Evolutionary conservation across 1,140 invertebrate species (phyloP).

Genomic region (Lutraria rhynchaena): DNA sequence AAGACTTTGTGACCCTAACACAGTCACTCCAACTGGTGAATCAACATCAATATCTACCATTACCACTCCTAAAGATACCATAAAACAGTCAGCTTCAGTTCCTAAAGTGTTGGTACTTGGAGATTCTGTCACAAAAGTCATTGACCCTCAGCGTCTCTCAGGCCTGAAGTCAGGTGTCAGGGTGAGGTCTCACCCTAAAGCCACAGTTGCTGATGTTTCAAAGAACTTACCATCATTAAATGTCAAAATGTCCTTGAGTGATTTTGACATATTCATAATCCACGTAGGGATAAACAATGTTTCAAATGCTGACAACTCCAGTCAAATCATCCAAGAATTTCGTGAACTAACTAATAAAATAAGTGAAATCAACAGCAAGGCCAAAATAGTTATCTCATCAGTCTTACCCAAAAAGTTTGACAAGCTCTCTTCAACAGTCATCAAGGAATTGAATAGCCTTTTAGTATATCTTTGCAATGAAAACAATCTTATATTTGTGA

Average conservation of each 20-base stretch:
- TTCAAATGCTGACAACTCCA: not conserved
- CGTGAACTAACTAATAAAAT: not conserved
- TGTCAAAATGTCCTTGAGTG: not conserved
- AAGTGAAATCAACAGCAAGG: not conserved
- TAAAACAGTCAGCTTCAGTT: no score
- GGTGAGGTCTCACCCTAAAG: constrained; percentile 4
- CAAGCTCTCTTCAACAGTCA: not conserved
- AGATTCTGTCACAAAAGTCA: not conserved
- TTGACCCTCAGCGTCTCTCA: not conserved
- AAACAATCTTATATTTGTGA: not conserved
- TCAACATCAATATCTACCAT: no score
- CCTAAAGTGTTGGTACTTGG: not conserved
- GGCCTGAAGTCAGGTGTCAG: not conserved
- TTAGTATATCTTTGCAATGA: not conserved
- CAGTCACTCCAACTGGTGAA: no score
- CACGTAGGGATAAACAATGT: constrained; percentile 2
- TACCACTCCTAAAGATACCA: no score
- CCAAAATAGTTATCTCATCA: not conserved
- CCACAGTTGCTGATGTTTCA: not conserved
- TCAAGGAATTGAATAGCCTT: not conserved
- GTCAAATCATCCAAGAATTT: not conserved
- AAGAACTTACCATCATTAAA: not conserved
- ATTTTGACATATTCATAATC: not conserved
- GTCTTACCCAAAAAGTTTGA: not conserved
- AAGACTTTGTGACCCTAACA: no score